Base-by-base conservation (phyloP, 2,797 vertebrate genomes). In the Pantherophis vulpinus region DNA sequence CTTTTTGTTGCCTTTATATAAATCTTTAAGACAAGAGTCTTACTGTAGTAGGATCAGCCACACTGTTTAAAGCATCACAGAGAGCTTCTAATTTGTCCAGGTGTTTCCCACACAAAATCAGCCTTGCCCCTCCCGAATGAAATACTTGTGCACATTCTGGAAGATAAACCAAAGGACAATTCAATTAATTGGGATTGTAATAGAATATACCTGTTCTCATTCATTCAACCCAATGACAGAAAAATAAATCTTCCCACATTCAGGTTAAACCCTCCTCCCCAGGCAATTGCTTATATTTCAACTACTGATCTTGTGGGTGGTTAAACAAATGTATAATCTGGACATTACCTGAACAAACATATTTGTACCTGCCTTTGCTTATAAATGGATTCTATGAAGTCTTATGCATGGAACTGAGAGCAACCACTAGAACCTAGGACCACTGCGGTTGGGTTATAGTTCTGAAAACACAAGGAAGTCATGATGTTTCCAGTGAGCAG, bases 41-140 rank as follows among this genome's bases (percentile, higher is more conserved):
- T 95, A 99, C 99, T 97, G 96, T 97, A 93, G 97, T 98, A 89
- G 98, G 99, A 94, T 99, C 99, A 86, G 98, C 98, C 27, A 97
- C 98, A 0, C 95, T 98, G 25, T 98, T 98, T 96, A 99, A 96
- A 87, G 98, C 97, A 54, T 99, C 98, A 25, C 98, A 98, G 55
- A 99, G 97, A 58, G 97, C 98, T 97, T 99, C 98, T 70, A 99
- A 97, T 74, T 99, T 98, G 91, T 99, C 99, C 99, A 98, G 98
- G 86, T 97, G 98, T 20, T 98, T 98, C 16, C 99, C 99, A 94
- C 99, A 99, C 37, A 99, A 95, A 95, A 99, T 98, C 92, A 99
- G 97, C 88, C 99, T 98, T 27, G 99, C 99, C 23, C 99, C 99
- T 2, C 98, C 98, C 18, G 97, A 93, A 10, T 99, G 99, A 96